A percentile compares a stretch with the other conserved stretches of the same genome.
Conservation (phyloP, 2,797 vertebrate genomes). For the Enoplosus armatus region DNA sequence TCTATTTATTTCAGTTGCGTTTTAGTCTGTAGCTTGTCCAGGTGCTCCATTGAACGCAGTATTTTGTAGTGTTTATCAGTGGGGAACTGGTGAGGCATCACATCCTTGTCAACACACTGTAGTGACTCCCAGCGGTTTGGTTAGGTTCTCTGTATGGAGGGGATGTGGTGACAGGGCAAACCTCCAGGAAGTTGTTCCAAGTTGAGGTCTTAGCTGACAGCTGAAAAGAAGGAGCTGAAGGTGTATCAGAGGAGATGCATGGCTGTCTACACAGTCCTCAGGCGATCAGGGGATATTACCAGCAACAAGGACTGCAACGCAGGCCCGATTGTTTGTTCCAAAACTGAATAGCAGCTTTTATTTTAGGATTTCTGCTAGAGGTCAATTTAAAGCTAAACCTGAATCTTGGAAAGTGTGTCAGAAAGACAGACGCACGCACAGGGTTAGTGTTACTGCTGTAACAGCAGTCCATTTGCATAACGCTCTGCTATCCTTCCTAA, state of each 20-base stretch:
- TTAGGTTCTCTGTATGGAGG: neutral
- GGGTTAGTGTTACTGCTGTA: neutral
- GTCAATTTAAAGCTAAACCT: slow-evolving; percentile 1
- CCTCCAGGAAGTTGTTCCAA: neutral
- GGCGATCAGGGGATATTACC: neutral
- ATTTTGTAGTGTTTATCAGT: neutral
- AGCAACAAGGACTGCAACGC: neutral
- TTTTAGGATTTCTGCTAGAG: neutral
- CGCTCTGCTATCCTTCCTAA: slow-evolving; percentile 26
- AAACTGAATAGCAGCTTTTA: neutral
- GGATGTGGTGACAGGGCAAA: neutral
- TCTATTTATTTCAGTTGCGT: neutral
- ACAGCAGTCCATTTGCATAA: slow-evolving; percentile 21
- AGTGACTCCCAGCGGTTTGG: neutral
- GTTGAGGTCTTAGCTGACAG: neutral
- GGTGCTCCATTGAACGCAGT: neutral
- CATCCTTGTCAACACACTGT: neutral
- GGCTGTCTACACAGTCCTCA: neutral
- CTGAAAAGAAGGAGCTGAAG: neutral
- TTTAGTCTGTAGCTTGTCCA: neutral
- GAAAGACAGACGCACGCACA: neutral
- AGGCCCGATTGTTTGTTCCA: neutral
- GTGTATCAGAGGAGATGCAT: neutral
- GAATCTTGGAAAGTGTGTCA: neutral
- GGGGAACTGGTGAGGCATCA: neutral